Conservation (phyloP, 2,888 invertebrate species). For the Hoplodrina ambigua region DNA sequence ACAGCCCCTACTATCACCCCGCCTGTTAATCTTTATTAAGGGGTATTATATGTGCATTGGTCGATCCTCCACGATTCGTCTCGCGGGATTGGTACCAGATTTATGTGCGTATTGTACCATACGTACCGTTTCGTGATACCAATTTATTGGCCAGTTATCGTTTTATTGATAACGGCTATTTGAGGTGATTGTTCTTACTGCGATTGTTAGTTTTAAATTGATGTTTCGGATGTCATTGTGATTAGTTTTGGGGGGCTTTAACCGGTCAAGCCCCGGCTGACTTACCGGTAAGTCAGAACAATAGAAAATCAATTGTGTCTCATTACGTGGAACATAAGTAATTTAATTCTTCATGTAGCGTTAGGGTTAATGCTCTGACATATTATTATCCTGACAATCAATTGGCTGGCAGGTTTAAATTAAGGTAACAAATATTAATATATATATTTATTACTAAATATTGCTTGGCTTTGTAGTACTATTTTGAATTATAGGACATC, state of each 20-base stretch:
- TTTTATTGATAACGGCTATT: constrained; percentile 17
- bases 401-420: too few relatives aligned
- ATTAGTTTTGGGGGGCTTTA: not conserved
- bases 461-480: too few relatives aligned
- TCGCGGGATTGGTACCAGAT: constrained; percentile 75
- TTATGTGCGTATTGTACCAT: constrained; percentile 64
- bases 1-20: constrained; percentile 65
- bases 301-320: too few relatives aligned
- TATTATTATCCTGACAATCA: too few relatives aligned
- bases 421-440: too few relatives aligned
- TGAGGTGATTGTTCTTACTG: constrained; percentile 23
- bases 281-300: too few relatives aligned
- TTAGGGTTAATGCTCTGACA: too few relatives aligned
- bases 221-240: not conserved
- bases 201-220: constrained; percentile 22
- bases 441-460: too few relatives aligned
- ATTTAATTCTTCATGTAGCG: too few relatives aligned
- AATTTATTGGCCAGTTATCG: constrained; percentile 60
- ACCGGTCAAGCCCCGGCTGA: too few relatives aligned
- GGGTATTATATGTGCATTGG: constrained; percentile 82
- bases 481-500: too few relatives aligned
- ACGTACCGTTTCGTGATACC: constrained; percentile 66
- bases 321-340: too few relatives aligned
- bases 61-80: constrained; percentile 62
- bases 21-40: constrained; percentile 86